A percentile compares a stretch with the other conserved stretches of the same genome.
These are phyloP conservation scores for Rissa tridactyla DNA, from an alignment of 2,113 vertebrate species.

Conservation along the genomic window DNA sequence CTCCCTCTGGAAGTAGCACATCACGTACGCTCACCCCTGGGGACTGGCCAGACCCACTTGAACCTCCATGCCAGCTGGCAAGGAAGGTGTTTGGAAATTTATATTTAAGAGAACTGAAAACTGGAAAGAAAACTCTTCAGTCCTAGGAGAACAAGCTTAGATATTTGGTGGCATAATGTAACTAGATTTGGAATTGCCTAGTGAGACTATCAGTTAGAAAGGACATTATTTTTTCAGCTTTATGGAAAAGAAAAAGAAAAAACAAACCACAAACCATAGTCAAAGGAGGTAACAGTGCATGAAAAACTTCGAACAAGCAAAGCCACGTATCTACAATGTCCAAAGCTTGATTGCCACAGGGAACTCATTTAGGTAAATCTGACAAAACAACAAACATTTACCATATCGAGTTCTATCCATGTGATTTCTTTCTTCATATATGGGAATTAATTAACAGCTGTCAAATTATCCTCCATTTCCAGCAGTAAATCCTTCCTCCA, in stretches of 20 bases:
- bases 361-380: neutral
- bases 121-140: neutral
- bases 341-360: neutral
- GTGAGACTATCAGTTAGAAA: neutral
- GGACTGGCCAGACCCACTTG: neutral
- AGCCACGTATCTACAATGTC: neutral
- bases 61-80: neutral
- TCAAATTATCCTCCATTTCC: neutral
- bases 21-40: accelerated
- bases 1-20: neutral
- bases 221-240: neutral
- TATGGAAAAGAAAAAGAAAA: neutral
- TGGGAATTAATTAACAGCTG: neutral
- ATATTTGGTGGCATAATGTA: neutral
- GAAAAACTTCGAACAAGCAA: neutral
- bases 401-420: neutral
- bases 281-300: neutral
- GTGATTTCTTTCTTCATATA: neutral
- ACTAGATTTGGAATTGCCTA: neutral
- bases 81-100: neutral
- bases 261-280: neutral
- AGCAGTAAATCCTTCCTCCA: neutral
- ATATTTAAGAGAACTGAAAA: neutral
- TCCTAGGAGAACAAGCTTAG: neutral
- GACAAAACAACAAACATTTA: neutral